These are phyloP conservation scores for Erythrocercus mccallii DNA, from an alignment of 2,113 vertebrate species.

Conservation along the genomic window DNA sequence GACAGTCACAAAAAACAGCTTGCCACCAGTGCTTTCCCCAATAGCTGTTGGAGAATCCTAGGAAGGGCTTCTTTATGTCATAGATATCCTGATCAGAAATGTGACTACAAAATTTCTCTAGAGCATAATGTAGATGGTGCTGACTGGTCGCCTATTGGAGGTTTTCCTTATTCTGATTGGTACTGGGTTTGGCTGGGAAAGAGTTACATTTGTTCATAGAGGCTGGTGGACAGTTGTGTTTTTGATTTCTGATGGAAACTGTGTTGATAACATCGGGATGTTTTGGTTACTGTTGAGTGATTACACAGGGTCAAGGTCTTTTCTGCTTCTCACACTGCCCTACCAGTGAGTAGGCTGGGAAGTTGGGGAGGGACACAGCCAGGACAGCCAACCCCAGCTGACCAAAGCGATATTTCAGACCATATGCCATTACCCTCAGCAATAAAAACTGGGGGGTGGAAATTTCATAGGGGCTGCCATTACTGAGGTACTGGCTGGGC, in stretches of 20 bases:
- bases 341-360: neutral
- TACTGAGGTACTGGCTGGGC: neutral
- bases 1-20: neutral
- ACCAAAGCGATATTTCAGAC: neutral
- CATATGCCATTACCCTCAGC: fast-evolving
- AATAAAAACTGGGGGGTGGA: neutral
- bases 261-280: neutral
- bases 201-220: neutral
- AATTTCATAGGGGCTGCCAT: neutral
- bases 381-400: neutral
- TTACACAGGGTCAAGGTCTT: neutral
- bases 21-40: neutral
- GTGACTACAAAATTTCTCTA: neutral
- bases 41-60: neutral
- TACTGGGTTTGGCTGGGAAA: neutral
- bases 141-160: neutral
- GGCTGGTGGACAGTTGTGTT: neutral
- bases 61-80: neutral
- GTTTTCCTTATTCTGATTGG: neutral
- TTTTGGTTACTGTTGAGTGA: neutral
- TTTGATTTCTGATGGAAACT: neutral
- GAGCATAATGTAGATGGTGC: neutral
- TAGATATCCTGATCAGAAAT: neutral
- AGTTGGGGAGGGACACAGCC: neutral
- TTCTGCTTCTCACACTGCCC: neutral